Conservation (phyloP, 2,888 invertebrate species). For the Amorpha juglandis region DNA sequence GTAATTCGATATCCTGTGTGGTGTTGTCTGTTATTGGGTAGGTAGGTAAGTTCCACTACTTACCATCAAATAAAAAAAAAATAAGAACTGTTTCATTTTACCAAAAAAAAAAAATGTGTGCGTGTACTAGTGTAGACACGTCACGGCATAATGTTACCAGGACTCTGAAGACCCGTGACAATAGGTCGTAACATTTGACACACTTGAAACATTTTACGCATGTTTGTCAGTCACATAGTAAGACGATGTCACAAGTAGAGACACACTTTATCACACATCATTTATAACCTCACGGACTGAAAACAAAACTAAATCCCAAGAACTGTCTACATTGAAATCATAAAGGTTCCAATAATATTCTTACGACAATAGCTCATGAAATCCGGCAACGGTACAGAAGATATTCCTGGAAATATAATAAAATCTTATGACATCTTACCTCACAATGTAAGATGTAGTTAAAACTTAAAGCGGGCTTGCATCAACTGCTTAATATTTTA, state of each 20-base stretch:
- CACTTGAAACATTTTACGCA: too few species aligned
- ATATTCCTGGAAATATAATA: neutral
- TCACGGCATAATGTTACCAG: too few species aligned
- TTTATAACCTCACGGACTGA: neutral
- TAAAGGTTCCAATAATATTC: neutral
- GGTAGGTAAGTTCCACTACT: too few species aligned
- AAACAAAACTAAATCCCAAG: neutral
- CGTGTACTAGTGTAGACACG: too few species aligned
- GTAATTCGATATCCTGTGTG: too few species aligned
- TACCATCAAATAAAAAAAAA: too few species aligned
- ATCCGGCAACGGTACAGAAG: neutral
- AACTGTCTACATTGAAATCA: neutral
- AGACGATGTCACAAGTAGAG: neutral
- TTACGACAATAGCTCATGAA: constrained; percentile 1
- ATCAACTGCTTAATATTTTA: neutral
- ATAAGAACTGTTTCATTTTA: too few species aligned
- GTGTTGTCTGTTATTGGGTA: too few species aligned
- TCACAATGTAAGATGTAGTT: constrained; percentile 10
- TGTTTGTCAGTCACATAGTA: too few species aligned
- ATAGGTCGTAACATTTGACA: too few species aligned
- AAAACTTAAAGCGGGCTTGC: constrained; percentile 3
- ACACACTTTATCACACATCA: neutral
- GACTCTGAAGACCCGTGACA: too few species aligned
- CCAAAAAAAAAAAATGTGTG: too few species aligned
- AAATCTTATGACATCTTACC: neutral